Evolutionary conservation across 37 sponge, comb jelly and placozoan species (phyloP), one percentile per base, ranked within the genome.

Genomic region (Axinella damicornis): DNA sequence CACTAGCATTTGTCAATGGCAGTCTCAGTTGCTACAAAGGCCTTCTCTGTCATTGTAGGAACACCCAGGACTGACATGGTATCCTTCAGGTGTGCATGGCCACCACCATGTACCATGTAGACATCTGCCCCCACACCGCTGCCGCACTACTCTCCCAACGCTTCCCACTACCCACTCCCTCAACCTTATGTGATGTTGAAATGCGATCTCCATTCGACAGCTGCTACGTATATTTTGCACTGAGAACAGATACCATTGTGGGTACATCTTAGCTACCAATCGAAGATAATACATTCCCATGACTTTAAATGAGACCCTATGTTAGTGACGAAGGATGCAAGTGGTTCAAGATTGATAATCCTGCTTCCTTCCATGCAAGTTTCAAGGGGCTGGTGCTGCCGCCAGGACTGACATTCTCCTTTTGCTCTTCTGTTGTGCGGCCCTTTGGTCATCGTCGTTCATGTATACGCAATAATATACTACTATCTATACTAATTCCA

Each of bases 21-120:
- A 19, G 22, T 32, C 36, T 84, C 85, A 20, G 76, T 84, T 25
- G 24, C 20, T 5, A 39, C 33, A 64, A 63, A 84, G 39, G 52
- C 18, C 0, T 21, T 20, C 32, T 74, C n/a, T 35, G 34, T 2
- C 76, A 75, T 74, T 0, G 68, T 57, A 14, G 85, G 76, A 28
- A 84, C 76, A 74, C 17, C 76, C 28, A 84, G 28, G 21, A 21
- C 17, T 6, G 73, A 33, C 41, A 72, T 62, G 11, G 38, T 53
- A 17, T 6, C 1, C 18, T 73, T 60, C 5, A 83, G 66, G 36
- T 25, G 13, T 12, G 65, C 19, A 2, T 21, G 37, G 1, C 84
- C 84, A 18, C 84, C 84, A 34, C 84, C 84, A 37, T 65, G n/a
- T n/a, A n/a, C n/a, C n/a, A n/a, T n/a, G n/a, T 83, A 6, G 72